These are phyloP conservation scores for Pseudochirops cupreus DNA, from an alignment of 2,797 vertebrate species.

Conservation along the genomic window DNA sequence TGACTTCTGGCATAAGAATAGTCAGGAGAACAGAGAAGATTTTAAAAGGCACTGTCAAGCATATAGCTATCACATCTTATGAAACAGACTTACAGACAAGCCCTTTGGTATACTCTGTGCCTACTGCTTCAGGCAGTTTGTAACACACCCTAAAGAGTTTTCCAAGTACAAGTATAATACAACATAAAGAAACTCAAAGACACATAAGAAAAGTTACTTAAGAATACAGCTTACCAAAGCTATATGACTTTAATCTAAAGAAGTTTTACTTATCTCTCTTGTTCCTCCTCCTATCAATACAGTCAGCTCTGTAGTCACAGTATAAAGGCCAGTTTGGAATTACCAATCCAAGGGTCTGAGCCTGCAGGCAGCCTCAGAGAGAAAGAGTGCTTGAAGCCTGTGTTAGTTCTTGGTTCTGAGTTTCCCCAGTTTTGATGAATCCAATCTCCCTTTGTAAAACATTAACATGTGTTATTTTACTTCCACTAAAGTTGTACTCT, in stretches of 20 bases:
- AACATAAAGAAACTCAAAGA: neutral
- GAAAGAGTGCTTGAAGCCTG: neutral
- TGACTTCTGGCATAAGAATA: neutral
- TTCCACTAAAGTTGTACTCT: neutral
- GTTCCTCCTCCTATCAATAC: neutral
- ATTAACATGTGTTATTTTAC: neutral
- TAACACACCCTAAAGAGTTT: neutral
- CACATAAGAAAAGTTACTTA: neutral
- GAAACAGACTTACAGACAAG: neutral
- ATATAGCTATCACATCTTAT: neutral
- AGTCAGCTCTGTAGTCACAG: neutral
- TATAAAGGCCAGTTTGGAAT: neutral
- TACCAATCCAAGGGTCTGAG: neutral
- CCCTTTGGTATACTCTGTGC: neutral
- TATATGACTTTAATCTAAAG: neutral
- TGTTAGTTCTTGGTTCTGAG: neutral
- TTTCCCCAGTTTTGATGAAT: neutral
- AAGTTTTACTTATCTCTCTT: neutral
- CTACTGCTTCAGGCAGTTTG: neutral
- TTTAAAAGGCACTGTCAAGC: neutral
- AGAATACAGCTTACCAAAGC: neutral
- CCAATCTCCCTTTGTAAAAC: neutral
- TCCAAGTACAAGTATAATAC: neutral
- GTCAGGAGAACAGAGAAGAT: neutral
- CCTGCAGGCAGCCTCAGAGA: neutral